phyloP scores from a whole-genome alignment of 2,888 invertebrate species.

The Eretmocerus hayati region DNA sequence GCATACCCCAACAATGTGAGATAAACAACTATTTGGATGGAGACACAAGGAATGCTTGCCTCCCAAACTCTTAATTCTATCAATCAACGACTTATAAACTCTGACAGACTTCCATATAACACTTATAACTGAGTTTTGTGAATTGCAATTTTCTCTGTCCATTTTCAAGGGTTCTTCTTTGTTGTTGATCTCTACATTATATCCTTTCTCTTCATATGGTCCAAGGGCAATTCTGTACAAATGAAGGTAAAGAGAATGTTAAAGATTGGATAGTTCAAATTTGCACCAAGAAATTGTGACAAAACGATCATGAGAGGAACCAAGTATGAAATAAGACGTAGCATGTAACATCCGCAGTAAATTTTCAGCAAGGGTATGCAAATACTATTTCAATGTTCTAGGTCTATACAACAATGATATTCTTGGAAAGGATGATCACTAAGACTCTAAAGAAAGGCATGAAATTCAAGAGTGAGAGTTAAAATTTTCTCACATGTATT shows the following conservation, averaged over 20 bases:
- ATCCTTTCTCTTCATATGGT: conserved; percentile 53
- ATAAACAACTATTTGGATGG: conserved; percentile 58
- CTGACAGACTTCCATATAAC: conserved; percentile 45
- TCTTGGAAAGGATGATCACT: too few relatives aligned
- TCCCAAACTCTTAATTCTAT: conserved; percentile 42
- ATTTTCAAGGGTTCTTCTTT: too few relatives aligned
- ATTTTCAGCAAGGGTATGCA: too few relatives aligned
- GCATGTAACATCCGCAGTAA: too few relatives aligned
- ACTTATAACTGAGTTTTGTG: conserved; percentile 34
- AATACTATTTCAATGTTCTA: not conserved
- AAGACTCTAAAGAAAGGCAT: too few relatives aligned
- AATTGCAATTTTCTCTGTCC: too few relatives aligned
- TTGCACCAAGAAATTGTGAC: too few relatives aligned
- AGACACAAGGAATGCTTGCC: conserved; percentile 47
- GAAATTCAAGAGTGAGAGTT: not conserved
- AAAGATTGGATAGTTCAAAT: too few relatives aligned
- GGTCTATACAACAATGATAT: too few relatives aligned
- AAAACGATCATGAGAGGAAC: too few relatives aligned
- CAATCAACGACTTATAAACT: conserved; percentile 46
- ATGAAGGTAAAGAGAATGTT: not conserved
- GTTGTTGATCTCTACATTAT: conserved; percentile 21
- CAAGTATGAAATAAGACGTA: too few relatives aligned
- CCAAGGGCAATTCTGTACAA: conserved; percentile 55
- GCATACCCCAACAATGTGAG: conserved; percentile 53
- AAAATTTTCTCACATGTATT: not conserved